Conservation (phyloP, 2,113 vertebrate genomes). For the Stomatorhinus ivindoensis region DNA sequence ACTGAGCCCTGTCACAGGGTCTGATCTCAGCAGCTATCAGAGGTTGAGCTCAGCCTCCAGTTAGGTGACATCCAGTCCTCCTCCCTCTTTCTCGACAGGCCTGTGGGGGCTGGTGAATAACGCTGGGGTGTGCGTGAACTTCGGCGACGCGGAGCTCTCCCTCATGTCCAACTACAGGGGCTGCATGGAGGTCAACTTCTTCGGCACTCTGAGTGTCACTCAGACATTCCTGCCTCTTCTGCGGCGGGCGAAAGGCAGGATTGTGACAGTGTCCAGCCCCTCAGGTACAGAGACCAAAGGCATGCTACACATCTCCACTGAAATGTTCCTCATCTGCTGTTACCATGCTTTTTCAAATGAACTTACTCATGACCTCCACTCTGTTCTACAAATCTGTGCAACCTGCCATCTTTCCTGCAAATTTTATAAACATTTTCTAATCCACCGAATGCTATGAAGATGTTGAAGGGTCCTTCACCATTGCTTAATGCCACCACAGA, state of each 20-base stretch:
- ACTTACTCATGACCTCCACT: neutral
- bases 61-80: neutral
- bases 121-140: slow-evolving; percentile 73
- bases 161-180: slow-evolving; percentile 73
- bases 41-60: neutral
- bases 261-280: slow-evolving; percentile 83
- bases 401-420: neutral
- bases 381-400: neutral
- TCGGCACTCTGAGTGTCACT: slow-evolving; percentile 78
- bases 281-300: slow-evolving; percentile 60
- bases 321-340: neutral
- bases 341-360: neutral
- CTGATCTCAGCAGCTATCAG: neutral
- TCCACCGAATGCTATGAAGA: neutral
- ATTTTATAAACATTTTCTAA: neutral
- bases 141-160: slow-evolving; percentile 77
- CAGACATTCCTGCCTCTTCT: slow-evolving; percentile 80
- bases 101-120: slow-evolving; percentile 96
- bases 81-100: slow-evolving; percentile 53
- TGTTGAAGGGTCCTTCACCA: neutral
- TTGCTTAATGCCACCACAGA: neutral
- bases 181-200: slow-evolving; percentile 98
- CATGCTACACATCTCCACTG: neutral
- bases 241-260: slow-evolving; percentile 69
- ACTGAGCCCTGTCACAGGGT: neutral